Evolutionary conservation across 37 sponge, comb jelly and placozoan species (phyloP).

Genomic region (Axinella damicornis): DNA sequence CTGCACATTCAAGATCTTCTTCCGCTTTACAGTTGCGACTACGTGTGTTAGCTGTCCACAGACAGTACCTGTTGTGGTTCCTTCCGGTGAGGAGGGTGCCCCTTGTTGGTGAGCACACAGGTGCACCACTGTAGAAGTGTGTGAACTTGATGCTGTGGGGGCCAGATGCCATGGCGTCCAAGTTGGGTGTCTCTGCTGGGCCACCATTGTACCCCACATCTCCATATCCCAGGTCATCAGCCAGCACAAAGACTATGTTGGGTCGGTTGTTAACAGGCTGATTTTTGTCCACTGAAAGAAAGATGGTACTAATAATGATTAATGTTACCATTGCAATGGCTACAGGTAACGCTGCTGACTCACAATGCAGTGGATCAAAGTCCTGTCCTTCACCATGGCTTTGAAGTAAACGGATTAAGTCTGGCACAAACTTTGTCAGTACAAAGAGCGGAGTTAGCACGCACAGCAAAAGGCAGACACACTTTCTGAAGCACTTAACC

Average conservation of each 20-base stretch:
- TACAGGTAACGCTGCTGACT: too few relatives aligned
- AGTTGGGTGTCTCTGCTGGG: slow-evolving; percentile 43
- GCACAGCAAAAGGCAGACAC: too few relatives aligned
- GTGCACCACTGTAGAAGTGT: slow-evolving; percentile 64
- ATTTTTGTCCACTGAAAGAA: too few relatives aligned
- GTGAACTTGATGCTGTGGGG: slow-evolving; percentile 36
- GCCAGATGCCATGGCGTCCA: slow-evolving; percentile 60
- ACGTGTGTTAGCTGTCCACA: slow-evolving; percentile 69
- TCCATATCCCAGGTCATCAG: slow-evolving; percentile 82
- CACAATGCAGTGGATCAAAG: too few relatives aligned
- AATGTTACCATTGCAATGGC: too few relatives aligned
- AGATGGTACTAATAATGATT: too few relatives aligned
- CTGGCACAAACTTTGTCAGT: too few relatives aligned
- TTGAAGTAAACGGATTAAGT: too few relatives aligned
- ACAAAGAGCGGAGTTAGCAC: too few relatives aligned
- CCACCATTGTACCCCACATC: slow-evolving; percentile 75
- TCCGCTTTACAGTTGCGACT: neutral
- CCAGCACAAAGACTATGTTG: slow-evolving; percentile 59
- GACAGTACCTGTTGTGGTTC: slow-evolving; percentile 77
- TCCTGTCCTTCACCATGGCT: too few relatives aligned
- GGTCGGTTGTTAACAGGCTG: slow-evolving; percentile 17
- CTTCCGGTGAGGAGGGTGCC: slow-evolving; percentile 75
- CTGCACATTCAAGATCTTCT: slow-evolving; percentile 34
- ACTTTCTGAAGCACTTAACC: too few relatives aligned
- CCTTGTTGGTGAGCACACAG: slow-evolving; percentile 78